phyloP scores from a whole-genome alignment of 2,113 vertebrate genomes.

The cattle (Bos taurus) region ARS-UCD2.0 NC_037342.1:45301501-45302000 shows the following conservation, averaged over 20 bases:
- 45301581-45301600: background rate
- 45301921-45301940: background rate
- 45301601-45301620: background rate
- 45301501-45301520: background rate
- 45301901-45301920: background rate
- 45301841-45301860: rapidly evolving
- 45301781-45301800: background rate
- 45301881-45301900: background rate
- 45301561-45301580: background rate
- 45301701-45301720: background rate
- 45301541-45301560: background rate
- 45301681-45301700: background rate
- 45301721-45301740: background rate
- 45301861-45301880: background rate
- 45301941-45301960: background rate
- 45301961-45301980: background rate
- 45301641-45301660: background rate
- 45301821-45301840: background rate
- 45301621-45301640: background rate
- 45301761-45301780: background rate
- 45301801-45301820: background rate
- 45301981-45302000: background rate
- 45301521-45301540: background rate
- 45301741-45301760: background rate
- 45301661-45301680: background rate